Percentiles rank a stretch among this genome's conserved stretches.
Evolutionary conservation across 2,113 vertebrate species (phyloP).

Genomic region (Melanocharis versteri): DNA sequence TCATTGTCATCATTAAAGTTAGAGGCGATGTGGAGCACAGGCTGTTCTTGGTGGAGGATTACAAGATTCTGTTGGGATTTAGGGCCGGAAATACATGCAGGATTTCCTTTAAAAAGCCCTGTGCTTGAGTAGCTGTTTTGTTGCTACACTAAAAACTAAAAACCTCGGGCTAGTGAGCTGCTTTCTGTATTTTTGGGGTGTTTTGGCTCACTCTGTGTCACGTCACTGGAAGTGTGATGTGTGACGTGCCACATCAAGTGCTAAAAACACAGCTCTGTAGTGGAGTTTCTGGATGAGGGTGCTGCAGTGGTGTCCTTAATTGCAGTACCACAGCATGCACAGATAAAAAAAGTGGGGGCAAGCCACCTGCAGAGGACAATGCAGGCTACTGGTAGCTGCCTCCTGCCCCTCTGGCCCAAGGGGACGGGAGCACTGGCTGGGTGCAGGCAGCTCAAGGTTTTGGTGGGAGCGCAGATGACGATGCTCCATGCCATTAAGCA

Average conservation of each 20-base stretch:
- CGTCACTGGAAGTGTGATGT: accelerated
- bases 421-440: neutral
- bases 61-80: constrained; percentile 21
- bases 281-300: neutral
- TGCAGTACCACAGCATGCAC: neutral
- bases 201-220: accelerated
- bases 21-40: neutral
- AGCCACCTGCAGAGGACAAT: neutral
- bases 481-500: neutral
- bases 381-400: neutral
- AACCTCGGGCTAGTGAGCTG: accelerated
- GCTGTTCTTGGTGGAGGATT: constrained; percentile 24
- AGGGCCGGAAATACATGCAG: neutral
- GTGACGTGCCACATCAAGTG: accelerated
- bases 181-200: neutral
- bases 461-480: accelerated
- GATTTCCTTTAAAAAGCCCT: constrained; percentile 13
- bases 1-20: neutral
- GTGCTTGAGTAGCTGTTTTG: neutral
- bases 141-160: neutral
- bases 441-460: neutral
- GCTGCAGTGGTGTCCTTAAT: neutral
- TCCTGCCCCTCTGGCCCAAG: neutral
- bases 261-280: neutral
- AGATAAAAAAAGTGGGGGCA: neutral